These are phyloP conservation scores for Falco biarmicus DNA, from an alignment of 2,797 vertebrate genomes.

Conservation along the genomic window DNA sequence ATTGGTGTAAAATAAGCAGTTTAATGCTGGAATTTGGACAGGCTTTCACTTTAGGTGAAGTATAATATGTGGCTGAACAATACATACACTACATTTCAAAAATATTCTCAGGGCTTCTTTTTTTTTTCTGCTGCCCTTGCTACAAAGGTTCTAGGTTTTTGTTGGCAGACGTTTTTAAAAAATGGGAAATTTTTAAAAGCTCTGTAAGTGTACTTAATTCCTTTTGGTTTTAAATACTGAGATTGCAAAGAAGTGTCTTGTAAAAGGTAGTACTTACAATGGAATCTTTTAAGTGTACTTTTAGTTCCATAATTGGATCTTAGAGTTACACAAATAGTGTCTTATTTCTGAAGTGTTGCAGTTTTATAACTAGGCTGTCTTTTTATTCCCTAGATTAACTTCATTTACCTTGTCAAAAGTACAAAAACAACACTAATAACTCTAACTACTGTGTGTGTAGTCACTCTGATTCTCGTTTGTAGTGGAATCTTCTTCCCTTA, in stretches of 20 bases:
- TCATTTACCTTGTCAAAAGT: constrained; percentile 90
- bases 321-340: neutral
- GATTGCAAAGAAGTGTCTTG: neutral
- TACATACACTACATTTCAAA: neutral
- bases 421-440: constrained; percentile 85
- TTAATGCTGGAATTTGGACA: neutral
- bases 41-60: neutral
- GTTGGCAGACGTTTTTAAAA: neutral
- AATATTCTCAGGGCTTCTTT: neutral
- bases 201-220: neutral
- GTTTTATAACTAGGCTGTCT: constrained; percentile 20
- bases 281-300: neutral
- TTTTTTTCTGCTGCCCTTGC: neutral
- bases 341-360: neutral
- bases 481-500: constrained; percentile 92
- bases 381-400: constrained; percentile 86
- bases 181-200: neutral
- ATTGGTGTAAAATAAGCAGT: neutral
- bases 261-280: neutral
- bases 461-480: constrained; percentile 88
- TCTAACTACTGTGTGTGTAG: constrained; percentile 81
- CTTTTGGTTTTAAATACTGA: neutral
- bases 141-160: neutral
- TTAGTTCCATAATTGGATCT: neutral
- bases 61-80: neutral